phyloP scores from a whole-genome alignment of 2,797 vertebrate genomes.

The Caiman crocodilus region DNA sequence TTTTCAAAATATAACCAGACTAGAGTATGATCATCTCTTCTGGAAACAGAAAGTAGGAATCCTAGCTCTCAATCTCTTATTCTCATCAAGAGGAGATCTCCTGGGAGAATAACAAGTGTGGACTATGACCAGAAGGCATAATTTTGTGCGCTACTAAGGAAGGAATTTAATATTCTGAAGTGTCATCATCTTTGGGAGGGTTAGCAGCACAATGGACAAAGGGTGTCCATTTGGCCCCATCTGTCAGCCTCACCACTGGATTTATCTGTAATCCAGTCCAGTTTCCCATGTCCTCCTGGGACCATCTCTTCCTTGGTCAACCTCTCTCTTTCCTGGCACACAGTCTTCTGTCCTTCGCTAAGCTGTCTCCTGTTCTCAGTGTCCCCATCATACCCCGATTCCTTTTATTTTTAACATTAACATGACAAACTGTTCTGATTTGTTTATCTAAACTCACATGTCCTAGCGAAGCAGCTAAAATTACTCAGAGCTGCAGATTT shows the following conservation, averaged over 20 bases:
- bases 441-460: not conserved
- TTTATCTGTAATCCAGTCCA: too few species aligned
- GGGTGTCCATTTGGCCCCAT: too few species aligned
- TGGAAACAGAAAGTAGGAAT: not conserved
- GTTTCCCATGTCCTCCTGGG: too few species aligned
- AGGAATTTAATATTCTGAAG: not conserved
- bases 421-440: not conserved
- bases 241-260: too few species aligned
- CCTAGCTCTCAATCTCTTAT: not conserved
- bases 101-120: not conserved
- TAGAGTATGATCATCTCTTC: not conserved
- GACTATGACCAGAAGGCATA: not conserved
- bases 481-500: constrained; percentile 22
- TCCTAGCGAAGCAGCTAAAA: constrained; percentile 16
- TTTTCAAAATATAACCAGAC: constrained; percentile 1
- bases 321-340: too few species aligned
- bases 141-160: not conserved
- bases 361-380: too few species aligned
- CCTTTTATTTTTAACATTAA: too few species aligned
- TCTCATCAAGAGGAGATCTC: not conserved
- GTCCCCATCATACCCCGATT: too few species aligned
- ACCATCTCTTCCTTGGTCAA: too few species aligned
- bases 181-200: too few species aligned
- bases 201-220: too few species aligned
- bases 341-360: too few species aligned